Evolutionary conservation across 2,888 invertebrate genomes (phyloP).

Genomic region (Brachyptera putata): DNA sequence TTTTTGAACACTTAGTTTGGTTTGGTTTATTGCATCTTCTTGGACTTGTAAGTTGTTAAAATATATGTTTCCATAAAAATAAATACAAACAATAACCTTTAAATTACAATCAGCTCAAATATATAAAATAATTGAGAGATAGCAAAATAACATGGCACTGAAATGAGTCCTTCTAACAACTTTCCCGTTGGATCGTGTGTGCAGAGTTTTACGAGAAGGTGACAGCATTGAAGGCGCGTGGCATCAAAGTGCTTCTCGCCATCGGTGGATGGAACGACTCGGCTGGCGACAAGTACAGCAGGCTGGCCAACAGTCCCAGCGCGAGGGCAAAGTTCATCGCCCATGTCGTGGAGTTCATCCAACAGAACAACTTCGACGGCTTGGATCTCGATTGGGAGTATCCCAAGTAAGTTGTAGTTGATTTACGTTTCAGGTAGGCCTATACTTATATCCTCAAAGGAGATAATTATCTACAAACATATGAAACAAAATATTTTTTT

Average conservation of each 20-base stretch:
- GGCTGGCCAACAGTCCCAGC: slow-evolving; percentile 67
- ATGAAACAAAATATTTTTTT: too few species aligned
- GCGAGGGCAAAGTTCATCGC: slow-evolving; percentile 69
- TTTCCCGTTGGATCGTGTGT: slow-evolving; percentile 35
- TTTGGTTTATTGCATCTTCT: too few species aligned
- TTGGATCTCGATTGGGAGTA: slow-evolving; percentile 94
- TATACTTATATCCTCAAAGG: too few species aligned
- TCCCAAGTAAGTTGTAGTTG: slow-evolving; percentile 58
- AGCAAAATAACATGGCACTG: not conserved
- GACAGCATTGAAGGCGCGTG: slow-evolving; percentile 63
- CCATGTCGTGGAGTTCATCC: slow-evolving; percentile 72
- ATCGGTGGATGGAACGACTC: slow-evolving; percentile 96
- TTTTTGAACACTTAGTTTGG: too few species aligned
- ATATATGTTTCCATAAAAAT: too few species aligned
- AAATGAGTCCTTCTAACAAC: not conserved
- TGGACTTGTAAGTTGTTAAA: too few species aligned
- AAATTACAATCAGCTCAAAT: too few species aligned
- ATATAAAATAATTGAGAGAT: too few species aligned
- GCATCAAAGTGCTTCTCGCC: slow-evolving; percentile 78
- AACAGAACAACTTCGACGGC: slow-evolving; percentile 80
- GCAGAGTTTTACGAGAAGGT: slow-evolving; percentile 84
- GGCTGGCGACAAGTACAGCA: slow-evolving; percentile 82
- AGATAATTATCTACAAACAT: too few species aligned
- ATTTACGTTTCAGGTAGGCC: too few species aligned
- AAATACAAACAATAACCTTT: too few species aligned